Conservation (phyloP, 2,797 vertebrate species). For the Trachurus trachurus region DNA sequence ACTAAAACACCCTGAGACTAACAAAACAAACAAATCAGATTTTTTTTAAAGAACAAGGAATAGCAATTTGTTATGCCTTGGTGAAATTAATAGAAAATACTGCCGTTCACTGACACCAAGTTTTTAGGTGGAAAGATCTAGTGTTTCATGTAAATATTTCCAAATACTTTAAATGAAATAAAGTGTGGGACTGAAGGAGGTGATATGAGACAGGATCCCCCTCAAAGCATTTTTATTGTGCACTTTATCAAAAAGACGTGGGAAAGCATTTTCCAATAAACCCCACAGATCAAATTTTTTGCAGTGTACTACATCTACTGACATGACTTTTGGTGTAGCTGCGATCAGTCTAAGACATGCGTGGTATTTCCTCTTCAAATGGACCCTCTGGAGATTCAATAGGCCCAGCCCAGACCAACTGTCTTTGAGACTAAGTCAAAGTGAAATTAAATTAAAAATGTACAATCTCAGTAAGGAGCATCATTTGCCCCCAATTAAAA, state of each 20-base stretch:
- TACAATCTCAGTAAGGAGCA: not conserved
- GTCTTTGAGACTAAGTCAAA: not conserved
- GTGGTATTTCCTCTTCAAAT: constrained; percentile 66
- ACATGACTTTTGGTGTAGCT: constrained; percentile 3
- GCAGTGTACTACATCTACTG: not conserved
- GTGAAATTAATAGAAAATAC: not conserved
- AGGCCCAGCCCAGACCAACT: constrained; percentile 23
- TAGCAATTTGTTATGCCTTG: not conserved
- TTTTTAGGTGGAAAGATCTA: not conserved
- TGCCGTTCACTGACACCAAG: not conserved
- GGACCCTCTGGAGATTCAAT: constrained; percentile 37
- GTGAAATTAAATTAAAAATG: not conserved
- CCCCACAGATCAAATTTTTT: not conserved
- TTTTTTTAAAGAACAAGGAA: too few species aligned
- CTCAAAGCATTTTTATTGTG: too few species aligned
- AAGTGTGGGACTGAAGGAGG: not conserved
- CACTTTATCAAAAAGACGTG: not conserved
- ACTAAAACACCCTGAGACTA: not conserved
- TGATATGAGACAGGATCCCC: not conserved
- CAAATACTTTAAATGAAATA: not conserved
- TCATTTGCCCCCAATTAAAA: not conserved
- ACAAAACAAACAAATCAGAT: not conserved
- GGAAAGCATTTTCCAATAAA: not conserved
- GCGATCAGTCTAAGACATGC: constrained; percentile 23
- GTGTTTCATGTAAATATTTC: not conserved